phyloP scores from a whole-genome alignment of 2,888 invertebrate genomes.

The Bombyx huttoni region DNA sequence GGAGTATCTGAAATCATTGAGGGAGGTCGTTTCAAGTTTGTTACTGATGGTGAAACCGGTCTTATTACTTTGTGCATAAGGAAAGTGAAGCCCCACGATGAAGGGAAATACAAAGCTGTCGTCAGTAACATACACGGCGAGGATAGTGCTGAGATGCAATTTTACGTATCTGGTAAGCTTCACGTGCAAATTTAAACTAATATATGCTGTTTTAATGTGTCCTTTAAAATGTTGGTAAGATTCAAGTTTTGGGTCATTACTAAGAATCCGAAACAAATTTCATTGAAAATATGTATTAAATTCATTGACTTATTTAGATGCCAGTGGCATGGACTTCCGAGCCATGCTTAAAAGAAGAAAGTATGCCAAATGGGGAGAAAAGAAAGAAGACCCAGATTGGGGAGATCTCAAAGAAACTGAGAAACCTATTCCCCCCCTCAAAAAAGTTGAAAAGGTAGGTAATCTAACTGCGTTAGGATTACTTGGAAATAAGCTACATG shows the following conservation, averaged over 20 bases:
- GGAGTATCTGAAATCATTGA: slow-evolving; percentile 94
- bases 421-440: slow-evolving; percentile 87
- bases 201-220: no score
- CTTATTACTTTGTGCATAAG: slow-evolving; percentile 94
- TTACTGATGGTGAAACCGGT: slow-evolving; percentile 94
- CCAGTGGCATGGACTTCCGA: slow-evolving; percentile 99
- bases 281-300: no score
- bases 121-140: slow-evolving; percentile 95
- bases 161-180: slow-evolving; percentile 92
- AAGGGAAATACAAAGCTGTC: slow-evolving; percentile 94
- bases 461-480: slow-evolving; percentile 3
- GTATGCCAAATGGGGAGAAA: slow-evolving; percentile 93
- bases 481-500: neutral
- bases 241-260: no score
- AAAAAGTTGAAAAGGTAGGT: slow-evolving; percentile 94
- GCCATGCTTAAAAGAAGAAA: slow-evolving; percentile 97
- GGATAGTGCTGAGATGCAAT: slow-evolving; percentile 95
- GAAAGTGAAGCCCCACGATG: slow-evolving; percentile 97
- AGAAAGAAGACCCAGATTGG: slow-evolving; percentile 93
- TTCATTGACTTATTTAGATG: slow-evolving; percentile 70
- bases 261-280: no score
- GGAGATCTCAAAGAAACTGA: slow-evolving; percentile 93
- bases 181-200: no score
- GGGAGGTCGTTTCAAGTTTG: slow-evolving; percentile 94
- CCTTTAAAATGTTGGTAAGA: no score